Percentiles rank a stretch among this genome's conserved stretches.
Evolutionary conservation across 2,113 vertebrate genomes (phyloP).

Genomic region (cattle (Bos taurus)): DNA sequence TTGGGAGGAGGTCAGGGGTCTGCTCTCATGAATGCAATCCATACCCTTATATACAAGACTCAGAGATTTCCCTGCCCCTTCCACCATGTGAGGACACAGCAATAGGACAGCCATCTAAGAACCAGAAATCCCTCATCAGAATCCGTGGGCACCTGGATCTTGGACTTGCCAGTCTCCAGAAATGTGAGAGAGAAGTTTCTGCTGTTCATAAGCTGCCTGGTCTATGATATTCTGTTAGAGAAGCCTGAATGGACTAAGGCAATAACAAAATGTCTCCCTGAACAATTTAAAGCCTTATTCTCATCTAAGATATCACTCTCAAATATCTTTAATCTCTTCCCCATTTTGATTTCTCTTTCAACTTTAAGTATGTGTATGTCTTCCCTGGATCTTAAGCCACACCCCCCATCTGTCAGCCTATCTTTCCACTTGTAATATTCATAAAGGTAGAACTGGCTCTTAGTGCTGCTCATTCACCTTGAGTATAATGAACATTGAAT

Average conservation of each 20-base stretch:
- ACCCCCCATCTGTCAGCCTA: no score
- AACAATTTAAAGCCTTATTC: background rate
- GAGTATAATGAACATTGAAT: background rate
- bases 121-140: background rate
- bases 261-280: background rate
- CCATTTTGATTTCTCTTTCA: background rate
- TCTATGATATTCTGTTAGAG: background rate
- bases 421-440: background rate
- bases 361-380: background rate
- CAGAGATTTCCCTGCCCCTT: background rate
- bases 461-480: background rate
- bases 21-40: background rate
- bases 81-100: background rate
- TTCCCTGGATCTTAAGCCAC: background rate
- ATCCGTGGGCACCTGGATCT: background rate
- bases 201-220: background rate
- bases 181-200: background rate
- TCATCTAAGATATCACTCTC: background rate
- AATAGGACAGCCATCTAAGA: background rate
- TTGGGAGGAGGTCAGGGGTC: background rate
- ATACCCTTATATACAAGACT: background rate
- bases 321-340: background rate
- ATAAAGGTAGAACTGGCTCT: background rate
- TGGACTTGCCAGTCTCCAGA: background rate
- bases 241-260: background rate